Evolutionary conservation across 2,888 invertebrate species (phyloP), one percentile per base, ranked within the genome.

Genomic region (Andrena chrysosceles): DNA sequence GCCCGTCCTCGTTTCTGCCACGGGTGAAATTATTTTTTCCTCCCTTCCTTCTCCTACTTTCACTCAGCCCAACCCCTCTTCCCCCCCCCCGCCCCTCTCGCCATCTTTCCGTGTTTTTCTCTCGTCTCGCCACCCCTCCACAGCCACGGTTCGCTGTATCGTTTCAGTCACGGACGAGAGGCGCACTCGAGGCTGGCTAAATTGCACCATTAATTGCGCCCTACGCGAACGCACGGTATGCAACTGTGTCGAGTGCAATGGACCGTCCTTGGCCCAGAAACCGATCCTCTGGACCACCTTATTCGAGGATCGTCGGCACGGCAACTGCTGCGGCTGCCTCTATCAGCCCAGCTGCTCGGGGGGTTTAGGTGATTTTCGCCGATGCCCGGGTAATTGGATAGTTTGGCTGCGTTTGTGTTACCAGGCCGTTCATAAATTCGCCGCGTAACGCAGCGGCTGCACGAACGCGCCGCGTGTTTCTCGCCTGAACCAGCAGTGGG

Each of bases 241-340:
- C 84, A 89, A 89, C 84, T 79, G 76, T 87, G 86, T 86, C 83
- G 86, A 89, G 87, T 86, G 87, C 73, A 83, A 85, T 70, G 83
- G 83, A 74, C 64, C 84, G 90, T 89, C 90, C 90, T 90, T 90
- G 90, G 87, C 87, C 90, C 75, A 82, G 80, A 90, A 90, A 83
- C 78, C 82, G 79, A 85, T 78, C 80, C 87, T 10, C 69, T 66
- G 29, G 60, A 85, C 77, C 71, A 68, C 59, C 82, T 83, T 81
- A 52, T 26, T 64, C 69, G 35, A 42, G 48, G 67, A 69, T 68
- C 56, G 71, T 33, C 48, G n/a, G 31, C 26, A 20, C 26, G 52
- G 48, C 31, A 60, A 60, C 63, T 54, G 23, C 49, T 52, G 48
- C 49, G 59, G 54, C 52, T 54, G 59, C 49, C n/a, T n/a, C 48